Base-by-base conservation (phyloP, 64 coral and sea anemone species). In the Platygyra sinensis region DNA sequence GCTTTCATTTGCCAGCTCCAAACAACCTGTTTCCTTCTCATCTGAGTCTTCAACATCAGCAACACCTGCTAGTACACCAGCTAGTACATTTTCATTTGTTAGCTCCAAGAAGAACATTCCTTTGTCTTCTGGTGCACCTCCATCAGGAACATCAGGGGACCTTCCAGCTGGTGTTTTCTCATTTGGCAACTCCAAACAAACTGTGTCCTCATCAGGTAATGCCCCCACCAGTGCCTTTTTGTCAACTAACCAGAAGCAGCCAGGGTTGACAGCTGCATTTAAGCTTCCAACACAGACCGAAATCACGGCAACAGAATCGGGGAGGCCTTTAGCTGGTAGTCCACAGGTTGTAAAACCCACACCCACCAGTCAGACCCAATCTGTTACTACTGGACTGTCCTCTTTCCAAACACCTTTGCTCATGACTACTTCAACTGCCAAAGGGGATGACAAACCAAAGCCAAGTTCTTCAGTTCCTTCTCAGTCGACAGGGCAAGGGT, bases 321-420 rank as follows among this genome's bases (percentile, higher is more conserved):
- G 1, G 60, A 82, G 75, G 29, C 76, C 63, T 8, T 8, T 19
- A 59, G 22, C 39, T 1, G 59, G 12, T 62, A 84, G 16, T 1
- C 49, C 87, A 38, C 75, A 67, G 33, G 61, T 69, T 39, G 11
- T 89, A 24, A 67, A 78, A 62, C 73, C 62, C 18, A 75, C 76
- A 51, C 76, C 87, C 15, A 72, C 22, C 12, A 71, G 62, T 85
- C 81, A 85, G 17, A 0, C 39, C 3, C 62, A 85, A 33, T 24
- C 52, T 64, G 80, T 0, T 18, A 15, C 5, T 24, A 18, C 2
- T 64, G 25, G 30, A 25, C 22, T 14, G 5, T 2, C 76, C 12
- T 79, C 76, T 28, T 30, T 57, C 29, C 24, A 79, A 55, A 14
- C 22, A 50, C 12, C 24, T 8, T 49, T 38, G 18, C 12, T 17